Evolutionary conservation across 2,113 vertebrate genomes (phyloP).

Genomic region (Labrus mixtus): DNA sequence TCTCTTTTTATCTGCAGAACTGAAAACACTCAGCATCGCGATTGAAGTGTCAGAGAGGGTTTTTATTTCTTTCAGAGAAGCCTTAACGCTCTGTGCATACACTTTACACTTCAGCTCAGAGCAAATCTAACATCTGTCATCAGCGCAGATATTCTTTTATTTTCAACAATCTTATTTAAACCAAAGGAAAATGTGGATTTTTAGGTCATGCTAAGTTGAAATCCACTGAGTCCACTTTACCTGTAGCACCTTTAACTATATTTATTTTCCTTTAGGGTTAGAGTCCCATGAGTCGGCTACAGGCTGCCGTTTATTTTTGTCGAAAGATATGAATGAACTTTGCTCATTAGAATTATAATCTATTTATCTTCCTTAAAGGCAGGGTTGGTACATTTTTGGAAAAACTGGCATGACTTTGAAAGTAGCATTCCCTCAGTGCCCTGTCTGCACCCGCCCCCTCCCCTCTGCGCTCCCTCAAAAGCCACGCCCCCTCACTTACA

Average conservation of each 20-base stretch:
- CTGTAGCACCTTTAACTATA: conserved; percentile 64
- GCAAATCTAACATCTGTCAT: conserved; percentile 35
- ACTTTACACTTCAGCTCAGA: conserved; percentile 55
- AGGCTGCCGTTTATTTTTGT: conserved; percentile 32
- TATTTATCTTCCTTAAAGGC: conserved; percentile 53
- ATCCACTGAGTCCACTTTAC: conserved; percentile 67
- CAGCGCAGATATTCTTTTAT: conserved; percentile 37
- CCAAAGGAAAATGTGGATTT: conserved; percentile 70
- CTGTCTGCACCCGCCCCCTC: too few species aligned
- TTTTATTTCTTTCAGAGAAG: conserved; percentile 60
- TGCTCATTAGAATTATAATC: conserved; percentile 43
- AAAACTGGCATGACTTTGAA: too few species aligned
- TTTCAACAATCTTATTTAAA: conserved; percentile 67
- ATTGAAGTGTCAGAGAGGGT: conserved; percentile 31
- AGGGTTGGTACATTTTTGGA: too few species aligned
- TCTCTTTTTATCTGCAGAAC: conserved; percentile 51
- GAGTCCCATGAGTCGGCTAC: conserved; percentile 53
- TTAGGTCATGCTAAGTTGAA: conserved; percentile 43
- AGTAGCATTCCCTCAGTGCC: too few species aligned
- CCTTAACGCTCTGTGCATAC: conserved; percentile 64
- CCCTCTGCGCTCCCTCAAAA: too few species aligned
- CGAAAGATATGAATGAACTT: conserved; percentile 28
- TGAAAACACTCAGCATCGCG: conserved; percentile 23
- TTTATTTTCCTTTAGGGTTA: conserved; percentile 28
- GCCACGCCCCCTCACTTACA: too few species aligned